Conservation (phyloP, 2,797 vertebrate genomes). For the Botia kubotai region DNA sequence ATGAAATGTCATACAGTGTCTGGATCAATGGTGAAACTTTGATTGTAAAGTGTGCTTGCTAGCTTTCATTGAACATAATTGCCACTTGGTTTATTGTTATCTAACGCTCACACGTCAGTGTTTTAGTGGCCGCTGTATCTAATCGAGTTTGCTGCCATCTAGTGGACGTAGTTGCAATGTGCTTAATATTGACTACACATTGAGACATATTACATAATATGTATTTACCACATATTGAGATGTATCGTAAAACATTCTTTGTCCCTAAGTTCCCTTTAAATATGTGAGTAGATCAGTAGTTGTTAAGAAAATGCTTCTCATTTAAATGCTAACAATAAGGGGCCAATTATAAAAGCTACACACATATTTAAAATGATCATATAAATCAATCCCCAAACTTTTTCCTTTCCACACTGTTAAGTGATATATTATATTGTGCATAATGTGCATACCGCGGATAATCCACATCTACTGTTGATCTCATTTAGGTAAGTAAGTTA, state of each 20-base stretch:
- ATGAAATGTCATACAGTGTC: no score
- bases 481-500: conserved; percentile 63
- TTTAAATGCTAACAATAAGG: neutral
- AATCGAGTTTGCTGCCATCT: conserved; percentile 32
- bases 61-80: neutral
- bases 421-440: conserved; percentile 26
- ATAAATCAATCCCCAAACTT: no score
- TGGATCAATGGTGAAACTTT: neutral
- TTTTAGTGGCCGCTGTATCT: neutral
- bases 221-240: neutral
- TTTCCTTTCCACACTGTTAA: neutral
- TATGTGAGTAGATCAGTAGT: neutral
- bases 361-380: neutral
- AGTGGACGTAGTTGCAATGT: neutral
- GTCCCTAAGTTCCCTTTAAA: neutral
- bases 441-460: conserved; percentile 58
- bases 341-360: neutral
- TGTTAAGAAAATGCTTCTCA: neutral
- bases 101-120: neutral
- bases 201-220: no score
- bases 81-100: neutral
- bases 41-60: neutral
- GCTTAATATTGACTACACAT: neutral
- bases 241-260: neutral
- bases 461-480: conserved; percentile 71